Base-by-base conservation (phyloP, 1,140 invertebrate species). In the Cydia amplana region DNA sequence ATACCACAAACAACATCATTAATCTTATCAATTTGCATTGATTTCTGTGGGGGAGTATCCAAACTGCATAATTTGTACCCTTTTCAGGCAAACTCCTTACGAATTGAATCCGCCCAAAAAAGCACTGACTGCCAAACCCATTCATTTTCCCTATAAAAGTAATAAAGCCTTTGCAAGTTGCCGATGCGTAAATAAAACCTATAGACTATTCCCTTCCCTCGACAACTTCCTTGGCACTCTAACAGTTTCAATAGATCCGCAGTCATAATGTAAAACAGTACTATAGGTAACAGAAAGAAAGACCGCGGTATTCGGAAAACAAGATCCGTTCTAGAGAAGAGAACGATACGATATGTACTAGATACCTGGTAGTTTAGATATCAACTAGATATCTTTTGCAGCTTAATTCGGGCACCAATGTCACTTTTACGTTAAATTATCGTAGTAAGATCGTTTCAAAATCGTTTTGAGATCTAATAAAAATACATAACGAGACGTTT, bases 111-210 rank as follows among this genome's bases (percentile, higher is more conserved):
- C 32, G 28, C 65, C 65, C 65, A 70, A 70, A 70, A 70, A 43
- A 70, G 32, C 43, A 43, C 65, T 70, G 32, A 70, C 28, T n/a
- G 65, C 28, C 65, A 40, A 70, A 70, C 65, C 65, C 32, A 70
- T 70, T 70, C 65, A 70, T 70, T 70, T 70, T 70, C 65, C 65
- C 65, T 70, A 70, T 70, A 70, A 70, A 40, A 70, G 65, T 70
- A 70, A 70, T 70, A 70, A 70, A 70, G 65, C 36, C 65, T 70
- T 70, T 70, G 65, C 36, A 70, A 70, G 65, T 40, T 70, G 65
- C 65, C 65, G 65, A 70, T 70, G 65, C 65, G 65, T 70, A 70
- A 70, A 70, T 70, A 70, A 70, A 70, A 70, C 65, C 65, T 70
- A 70, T 70, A 70, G 65, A 70, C 32, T 36, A 70, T 70, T 70